These are phyloP conservation scores for Diadumene lineata DNA, from an alignment of 92 coral and sea anemone species.

Conservation along the genomic window DNA sequence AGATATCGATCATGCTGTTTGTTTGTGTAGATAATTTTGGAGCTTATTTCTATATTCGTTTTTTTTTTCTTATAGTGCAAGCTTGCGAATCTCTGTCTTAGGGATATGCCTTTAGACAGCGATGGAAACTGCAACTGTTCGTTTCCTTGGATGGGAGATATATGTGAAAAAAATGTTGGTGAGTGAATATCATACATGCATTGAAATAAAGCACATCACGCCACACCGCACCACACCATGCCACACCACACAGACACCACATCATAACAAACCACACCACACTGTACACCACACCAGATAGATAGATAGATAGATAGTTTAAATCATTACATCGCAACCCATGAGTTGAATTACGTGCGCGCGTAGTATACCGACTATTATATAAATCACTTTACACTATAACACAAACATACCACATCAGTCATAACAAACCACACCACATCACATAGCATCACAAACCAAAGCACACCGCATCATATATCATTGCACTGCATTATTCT, in stretches of 20 bases:
- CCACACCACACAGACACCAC: slow-evolving; percentile 12
- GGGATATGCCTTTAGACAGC: neutral
- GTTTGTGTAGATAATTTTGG: no score
- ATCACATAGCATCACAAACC: neutral
- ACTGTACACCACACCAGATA: no score
- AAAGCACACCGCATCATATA: neutral
- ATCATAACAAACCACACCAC: no score
- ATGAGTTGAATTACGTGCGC: no score
- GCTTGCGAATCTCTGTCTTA: neutral
- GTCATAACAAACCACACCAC: neutral
- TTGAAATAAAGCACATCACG: neutral
- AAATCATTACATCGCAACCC: no score
- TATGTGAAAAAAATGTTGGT: neutral
- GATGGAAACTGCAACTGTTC: neutral
- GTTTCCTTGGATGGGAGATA: slow-evolving; percentile 1
- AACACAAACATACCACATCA: no score
- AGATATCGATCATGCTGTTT: no score
- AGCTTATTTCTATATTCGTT: neutral
- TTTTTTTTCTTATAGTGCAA: neutral
- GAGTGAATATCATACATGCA: no score
- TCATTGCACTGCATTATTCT: slow-evolving; percentile 9
- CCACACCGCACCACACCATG: slow-evolving; percentile 3
- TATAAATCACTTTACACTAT: no score
- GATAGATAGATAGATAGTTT: no score
- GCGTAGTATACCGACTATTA: no score